These are phyloP conservation scores for Vidua chalybeata DNA, from an alignment of 2,113 vertebrate genomes.

Conservation along the genomic window DNA sequence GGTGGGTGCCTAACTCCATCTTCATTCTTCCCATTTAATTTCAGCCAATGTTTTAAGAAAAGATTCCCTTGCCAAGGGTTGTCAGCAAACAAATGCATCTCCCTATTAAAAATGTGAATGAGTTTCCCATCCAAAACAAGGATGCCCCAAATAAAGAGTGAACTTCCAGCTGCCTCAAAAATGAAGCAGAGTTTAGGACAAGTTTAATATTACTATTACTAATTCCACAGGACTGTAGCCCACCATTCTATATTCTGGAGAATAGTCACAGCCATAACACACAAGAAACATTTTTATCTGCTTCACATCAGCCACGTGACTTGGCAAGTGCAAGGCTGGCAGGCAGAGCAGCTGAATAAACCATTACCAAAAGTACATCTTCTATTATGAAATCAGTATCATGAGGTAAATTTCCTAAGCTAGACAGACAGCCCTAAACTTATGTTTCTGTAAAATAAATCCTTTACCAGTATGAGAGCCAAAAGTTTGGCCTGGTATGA, in stretches of 20 bases:
- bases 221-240: neutral
- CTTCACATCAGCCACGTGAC: neutral
- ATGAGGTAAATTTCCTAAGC: conserved; percentile 1
- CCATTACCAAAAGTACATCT: neutral
- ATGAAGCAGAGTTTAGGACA: neutral
- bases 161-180: neutral
- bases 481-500: conserved; percentile 87
- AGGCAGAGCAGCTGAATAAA: neutral
- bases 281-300: neutral
- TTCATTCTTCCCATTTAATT: neutral
- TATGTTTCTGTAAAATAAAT: conserved; percentile 40
- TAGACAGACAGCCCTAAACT: neutral
- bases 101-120: neutral
- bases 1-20: neutral
- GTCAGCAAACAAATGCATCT: neutral
- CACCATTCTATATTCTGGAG: neutral
- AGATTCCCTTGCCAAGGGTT: neutral
- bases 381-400: neutral
- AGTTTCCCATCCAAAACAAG: neutral
- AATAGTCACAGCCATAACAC: neutral
- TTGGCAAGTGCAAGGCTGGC: neutral
- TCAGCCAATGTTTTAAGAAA: neutral
- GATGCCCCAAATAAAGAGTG: neutral
- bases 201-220: neutral
- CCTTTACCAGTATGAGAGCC: conserved; percentile 81